These are phyloP conservation scores for Acanthoscelides obtectus DNA, from an alignment of 2,888 invertebrate species.

Conservation along the genomic window DNA sequence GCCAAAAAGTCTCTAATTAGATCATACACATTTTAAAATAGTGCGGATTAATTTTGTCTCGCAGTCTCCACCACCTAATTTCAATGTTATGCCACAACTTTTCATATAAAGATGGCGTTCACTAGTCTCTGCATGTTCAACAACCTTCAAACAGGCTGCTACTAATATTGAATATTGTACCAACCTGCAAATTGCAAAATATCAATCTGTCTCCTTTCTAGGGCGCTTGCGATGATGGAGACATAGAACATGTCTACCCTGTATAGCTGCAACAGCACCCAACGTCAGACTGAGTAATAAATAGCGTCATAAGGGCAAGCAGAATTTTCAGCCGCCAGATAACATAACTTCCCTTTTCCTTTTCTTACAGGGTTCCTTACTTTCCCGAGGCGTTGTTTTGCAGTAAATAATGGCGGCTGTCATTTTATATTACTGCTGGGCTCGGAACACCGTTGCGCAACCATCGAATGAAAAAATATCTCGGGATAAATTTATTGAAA, in stretches of 20 bases:
- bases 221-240: neutral
- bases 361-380: constrained; percentile 47
- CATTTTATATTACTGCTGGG: constrained; percentile 46
- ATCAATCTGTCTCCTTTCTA: no score
- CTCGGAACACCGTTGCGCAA: neutral
- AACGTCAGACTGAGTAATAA: neutral
- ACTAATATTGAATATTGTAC: no score
- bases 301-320: constrained; percentile 22
- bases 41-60: no score
- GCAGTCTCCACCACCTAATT: no score
- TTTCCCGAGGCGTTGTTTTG: constrained; percentile 46
- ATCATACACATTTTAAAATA: no score
- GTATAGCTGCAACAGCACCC: neutral
- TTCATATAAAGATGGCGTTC: no score
- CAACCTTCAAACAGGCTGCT: no score
- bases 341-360: constrained; percentile 41
- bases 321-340: constrained; percentile 36
- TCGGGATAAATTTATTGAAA: neutral
- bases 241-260: neutral
- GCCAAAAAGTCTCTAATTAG: no score
- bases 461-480: neutral
- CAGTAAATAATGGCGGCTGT: constrained; percentile 51
- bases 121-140: no score
- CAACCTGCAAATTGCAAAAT: no score
- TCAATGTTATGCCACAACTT: no score